Evolutionary conservation across 2,113 vertebrate genomes (phyloP).

Genomic region (Zosterops pallidus): DNA sequence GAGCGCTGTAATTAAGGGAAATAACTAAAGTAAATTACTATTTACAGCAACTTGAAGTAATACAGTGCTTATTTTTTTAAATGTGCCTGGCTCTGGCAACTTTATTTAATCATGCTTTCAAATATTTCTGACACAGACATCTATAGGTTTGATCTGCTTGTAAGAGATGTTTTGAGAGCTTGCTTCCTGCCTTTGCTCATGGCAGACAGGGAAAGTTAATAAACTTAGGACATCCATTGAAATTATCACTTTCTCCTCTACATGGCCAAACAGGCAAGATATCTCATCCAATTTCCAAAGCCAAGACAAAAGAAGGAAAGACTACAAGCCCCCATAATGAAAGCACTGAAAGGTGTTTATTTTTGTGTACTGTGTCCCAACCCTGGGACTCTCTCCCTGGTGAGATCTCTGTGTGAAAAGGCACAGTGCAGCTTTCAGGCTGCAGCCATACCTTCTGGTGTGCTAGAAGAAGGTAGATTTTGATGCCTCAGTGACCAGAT

Average conservation of each 20-base stretch:
- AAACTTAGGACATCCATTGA: neutral
- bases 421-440: slow-evolving; percentile 71
- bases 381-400: slow-evolving; percentile 68
- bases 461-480: slow-evolving; percentile 82
- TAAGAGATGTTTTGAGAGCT: neutral
- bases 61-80: neutral
- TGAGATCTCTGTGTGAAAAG: slow-evolving; percentile 80
- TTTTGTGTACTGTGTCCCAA: slow-evolving; percentile 59
- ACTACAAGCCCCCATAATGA: neutral
- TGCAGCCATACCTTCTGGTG: slow-evolving; percentile 69
- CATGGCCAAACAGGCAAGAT: neutral
- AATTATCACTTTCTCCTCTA: slow-evolving; percentile 7
- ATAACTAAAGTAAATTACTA: slow-evolving; percentile 62
- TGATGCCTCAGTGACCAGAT: slow-evolving; percentile 89
- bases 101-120: slow-evolving; percentile 17
- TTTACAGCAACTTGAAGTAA: slow-evolving; percentile 47
- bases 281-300: neutral
- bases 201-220: slow-evolving; percentile 19
- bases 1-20: slow-evolving; percentile 57
- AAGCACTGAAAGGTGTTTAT: slow-evolving; percentile 58
- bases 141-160: neutral
- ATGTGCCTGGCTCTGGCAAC: neutral
- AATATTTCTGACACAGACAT: neutral
- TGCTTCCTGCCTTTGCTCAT: neutral
- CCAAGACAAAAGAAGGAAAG: slow-evolving; percentile 1